A percentile compares a stretch with the other conserved stretches of the same genome.
These are phyloP conservation scores for Drosophila tanythrix DNA, from an alignment of 2,888 invertebrate species.

Conservation along the genomic window DNA sequence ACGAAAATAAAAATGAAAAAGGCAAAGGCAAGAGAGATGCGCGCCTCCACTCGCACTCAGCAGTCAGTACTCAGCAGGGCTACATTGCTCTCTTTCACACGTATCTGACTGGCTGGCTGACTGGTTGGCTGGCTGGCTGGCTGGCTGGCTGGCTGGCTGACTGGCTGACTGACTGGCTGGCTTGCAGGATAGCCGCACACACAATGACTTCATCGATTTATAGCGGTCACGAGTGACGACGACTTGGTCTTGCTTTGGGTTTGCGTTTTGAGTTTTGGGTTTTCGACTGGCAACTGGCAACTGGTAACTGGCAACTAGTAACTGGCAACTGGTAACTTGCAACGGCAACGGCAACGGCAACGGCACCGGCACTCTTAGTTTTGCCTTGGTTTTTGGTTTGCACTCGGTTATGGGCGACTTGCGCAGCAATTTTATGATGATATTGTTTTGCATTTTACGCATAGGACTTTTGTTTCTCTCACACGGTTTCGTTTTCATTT, in stretches of 20 bases:
- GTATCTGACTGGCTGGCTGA: neutral
- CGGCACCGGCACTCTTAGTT: neutral
- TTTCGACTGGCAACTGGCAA: constrained; percentile 15
- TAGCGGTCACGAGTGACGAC: constrained; percentile 76
- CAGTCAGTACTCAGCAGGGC: neutral
- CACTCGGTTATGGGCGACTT: constrained; percentile 60
- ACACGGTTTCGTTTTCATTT: constrained; percentile 35
- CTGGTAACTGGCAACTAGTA: constrained; percentile 3
- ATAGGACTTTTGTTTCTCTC: constrained; percentile 39
- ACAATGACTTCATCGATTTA: constrained; percentile 81
- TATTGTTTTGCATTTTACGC: constrained; percentile 73
- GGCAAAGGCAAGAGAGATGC: constrained; percentile 29
- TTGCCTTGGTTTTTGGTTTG: constrained; percentile 28
- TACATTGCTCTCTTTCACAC: constrained; percentile 15
- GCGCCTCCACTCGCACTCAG: neutral
- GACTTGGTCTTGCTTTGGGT: constrained; percentile 38
- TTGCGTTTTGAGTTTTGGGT: constrained; percentile 4
- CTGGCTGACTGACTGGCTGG: neutral
- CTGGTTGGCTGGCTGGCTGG: neutral
- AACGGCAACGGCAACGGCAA: neutral
- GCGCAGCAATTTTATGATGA: constrained; percentile 70
- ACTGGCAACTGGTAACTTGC: neutral
- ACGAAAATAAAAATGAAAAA: constrained; percentile 67
- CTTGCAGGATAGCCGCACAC: constrained; percentile 51
- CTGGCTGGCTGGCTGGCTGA: neutral